Percentiles rank a stretch among this genome's conserved stretches.
Evolutionary conservation across 2,888 invertebrate species (phyloP).

Genomic region (Lepidocyrtoides sp.): DNA sequence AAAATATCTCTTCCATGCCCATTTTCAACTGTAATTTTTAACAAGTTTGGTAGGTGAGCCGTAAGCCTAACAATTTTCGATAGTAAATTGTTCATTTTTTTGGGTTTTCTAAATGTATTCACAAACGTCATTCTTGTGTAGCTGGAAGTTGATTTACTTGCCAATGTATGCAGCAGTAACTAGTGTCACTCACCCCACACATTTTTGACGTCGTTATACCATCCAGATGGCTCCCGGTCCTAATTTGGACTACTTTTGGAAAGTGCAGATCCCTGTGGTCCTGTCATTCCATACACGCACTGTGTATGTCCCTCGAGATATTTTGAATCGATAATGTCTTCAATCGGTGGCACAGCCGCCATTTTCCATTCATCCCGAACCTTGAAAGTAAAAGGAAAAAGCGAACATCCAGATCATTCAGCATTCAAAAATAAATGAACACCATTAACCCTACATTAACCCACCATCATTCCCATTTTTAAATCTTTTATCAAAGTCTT

Average conservation of each 20-base stretch:
- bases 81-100: too few relatives aligned
- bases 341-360: conserved; percentile 91
- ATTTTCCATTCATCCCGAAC: conserved; percentile 91
- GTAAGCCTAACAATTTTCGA: too few relatives aligned
- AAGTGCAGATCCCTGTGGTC: conserved; percentile 65
- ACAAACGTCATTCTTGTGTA: too few relatives aligned
- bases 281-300: conserved; percentile 87
- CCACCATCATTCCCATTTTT: conserved; percentile 78
- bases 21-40: too few relatives aligned
- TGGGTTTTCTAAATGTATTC: too few relatives aligned
- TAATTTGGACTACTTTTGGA: conserved; percentile 71
- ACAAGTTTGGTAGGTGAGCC: too few relatives aligned
- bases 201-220: not conserved
- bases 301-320: conserved; percentile 89
- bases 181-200: too few relatives aligned
- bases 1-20: too few relatives aligned
- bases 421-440: conserved; percentile 74
- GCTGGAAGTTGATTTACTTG: too few relatives aligned
- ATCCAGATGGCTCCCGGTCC: not conserved
- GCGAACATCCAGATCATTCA: conserved; percentile 31
- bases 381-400: conserved; percentile 86
- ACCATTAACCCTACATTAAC: conserved; percentile 73
- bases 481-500: conserved; percentile 67
- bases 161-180: too few relatives aligned
- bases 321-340: conserved; percentile 90